Percentiles rank a stretch among this genome's conserved stretches.
phyloP scores from a whole-genome alignment of 37 sponge, comb jelly and placozoan genomes.

The Hexactinellida sp. region DNA sequence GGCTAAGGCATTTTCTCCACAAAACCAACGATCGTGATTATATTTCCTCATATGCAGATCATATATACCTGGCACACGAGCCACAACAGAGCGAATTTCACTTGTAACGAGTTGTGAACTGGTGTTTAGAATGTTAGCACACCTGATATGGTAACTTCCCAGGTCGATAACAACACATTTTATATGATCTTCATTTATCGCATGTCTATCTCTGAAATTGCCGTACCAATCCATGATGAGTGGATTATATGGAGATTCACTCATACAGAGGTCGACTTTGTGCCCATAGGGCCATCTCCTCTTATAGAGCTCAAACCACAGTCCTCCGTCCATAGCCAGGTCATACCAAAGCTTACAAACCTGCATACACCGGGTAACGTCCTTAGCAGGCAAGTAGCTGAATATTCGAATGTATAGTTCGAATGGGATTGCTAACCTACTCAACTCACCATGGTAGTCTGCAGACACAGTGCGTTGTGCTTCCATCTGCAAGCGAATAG shows the following conservation, averaged over 20 bases:
- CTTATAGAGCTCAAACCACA: not conserved
- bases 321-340: not conserved
- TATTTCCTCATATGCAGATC: constrained; percentile 22
- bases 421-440: not conserved
- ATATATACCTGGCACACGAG: constrained; percentile 24
- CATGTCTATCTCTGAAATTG: not conserved
- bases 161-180: not conserved
- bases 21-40: constrained; percentile 23
- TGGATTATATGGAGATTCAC: not conserved
- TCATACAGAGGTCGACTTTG: not conserved
- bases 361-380: not conserved
- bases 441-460: not conserved
- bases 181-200: not conserved
- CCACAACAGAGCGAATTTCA: not conserved
- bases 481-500: constrained; percentile 14
- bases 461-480: constrained; percentile 10
- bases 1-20: constrained; percentile 22
- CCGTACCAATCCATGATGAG: not conserved
- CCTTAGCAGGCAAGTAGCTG: constrained; percentile 1
- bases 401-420: constrained; percentile 22
- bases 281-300: not conserved
- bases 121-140: not conserved
- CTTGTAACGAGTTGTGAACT: not conserved
- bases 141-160: not conserved
- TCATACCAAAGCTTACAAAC: not conserved